Evolutionary conservation across 2,888 invertebrate species (phyloP).

Genomic region (Peribatodes rhomboidaria): DNA sequence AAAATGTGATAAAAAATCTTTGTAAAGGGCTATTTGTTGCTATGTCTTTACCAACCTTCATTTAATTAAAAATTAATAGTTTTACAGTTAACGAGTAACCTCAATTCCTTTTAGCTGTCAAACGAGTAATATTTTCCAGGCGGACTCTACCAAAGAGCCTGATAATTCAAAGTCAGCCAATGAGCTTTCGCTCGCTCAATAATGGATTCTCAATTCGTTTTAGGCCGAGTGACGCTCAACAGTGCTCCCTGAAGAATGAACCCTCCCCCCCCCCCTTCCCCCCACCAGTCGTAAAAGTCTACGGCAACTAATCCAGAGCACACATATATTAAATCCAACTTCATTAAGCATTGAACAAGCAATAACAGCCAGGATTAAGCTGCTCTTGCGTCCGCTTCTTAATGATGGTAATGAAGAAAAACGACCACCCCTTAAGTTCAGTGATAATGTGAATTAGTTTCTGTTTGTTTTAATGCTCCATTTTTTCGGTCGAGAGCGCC

Average conservation of each 20-base stretch:
- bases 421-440: slow-evolving; percentile 55
- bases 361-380: slow-evolving; percentile 69
- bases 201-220: background rate
- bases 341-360: slow-evolving; percentile 73
- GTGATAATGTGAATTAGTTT: slow-evolving; percentile 60
- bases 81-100: too few relatives aligned
- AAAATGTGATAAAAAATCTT: too few relatives aligned
- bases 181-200: background rate
- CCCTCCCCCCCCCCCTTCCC: background rate
- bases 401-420: slow-evolving; percentile 60
- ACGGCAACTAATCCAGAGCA: slow-evolving; percentile 48
- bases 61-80: too few relatives aligned
- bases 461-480: slow-evolving; percentile 52
- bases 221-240: background rate
- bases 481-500: slow-evolving; percentile 49
- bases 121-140: background rate
- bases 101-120: too few relatives aligned
- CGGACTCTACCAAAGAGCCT: too few relatives aligned
- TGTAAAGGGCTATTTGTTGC: too few relatives aligned
- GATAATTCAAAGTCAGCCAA: background rate
- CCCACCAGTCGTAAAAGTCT: slow-evolving; percentile 40
- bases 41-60: too few relatives aligned
- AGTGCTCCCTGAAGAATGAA: background rate
- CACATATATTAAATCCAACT: slow-evolving; percentile 68
- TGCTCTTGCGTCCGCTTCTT: slow-evolving; percentile 51